Evolutionary conservation across 2,888 invertebrate genomes (phyloP).

Genomic region (Patella caerulea): DNA sequence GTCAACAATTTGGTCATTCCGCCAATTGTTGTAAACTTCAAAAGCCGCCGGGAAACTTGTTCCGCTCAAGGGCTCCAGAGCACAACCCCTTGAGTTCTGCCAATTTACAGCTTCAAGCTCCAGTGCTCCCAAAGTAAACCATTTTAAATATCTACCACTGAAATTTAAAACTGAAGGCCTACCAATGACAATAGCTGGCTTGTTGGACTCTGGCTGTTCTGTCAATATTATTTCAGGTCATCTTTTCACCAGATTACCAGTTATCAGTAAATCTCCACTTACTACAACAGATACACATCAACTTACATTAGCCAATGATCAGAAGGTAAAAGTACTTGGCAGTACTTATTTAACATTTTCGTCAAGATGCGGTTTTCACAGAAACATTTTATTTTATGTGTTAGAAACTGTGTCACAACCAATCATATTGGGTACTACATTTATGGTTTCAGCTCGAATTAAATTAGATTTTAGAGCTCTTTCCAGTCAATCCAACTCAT

Average conservation of each 20-base stretch:
- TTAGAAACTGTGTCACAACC: neutral
- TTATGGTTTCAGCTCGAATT: neutral
- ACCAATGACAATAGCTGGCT: neutral
- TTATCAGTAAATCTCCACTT: neutral
- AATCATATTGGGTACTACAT: neutral
- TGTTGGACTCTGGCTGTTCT: neutral
- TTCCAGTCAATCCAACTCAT: neutral
- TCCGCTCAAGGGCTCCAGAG: neutral
- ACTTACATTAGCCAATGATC: neutral
- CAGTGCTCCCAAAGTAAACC: neutral
- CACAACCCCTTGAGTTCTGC: constrained; percentile 1
- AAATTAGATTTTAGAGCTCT: neutral
- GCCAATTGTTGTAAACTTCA: neutral
- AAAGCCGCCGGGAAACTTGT: neutral
- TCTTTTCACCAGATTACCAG: neutral
- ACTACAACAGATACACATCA: neutral
- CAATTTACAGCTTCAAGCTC: neutral
- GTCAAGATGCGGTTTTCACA: neutral
- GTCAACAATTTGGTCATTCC: constrained; percentile 1
- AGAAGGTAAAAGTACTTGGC: neutral
- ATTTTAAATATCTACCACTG: too few relatives aligned
- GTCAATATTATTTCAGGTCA: neutral
- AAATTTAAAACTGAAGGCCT: too few relatives aligned
- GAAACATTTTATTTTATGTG: neutral
- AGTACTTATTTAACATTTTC: neutral